A percentile compares a stretch with the other conserved stretches of the same genome.
phyloP scores from a whole-genome alignment of 2,113 vertebrate species.

The Tretioscincus oriximinensis region DNA sequence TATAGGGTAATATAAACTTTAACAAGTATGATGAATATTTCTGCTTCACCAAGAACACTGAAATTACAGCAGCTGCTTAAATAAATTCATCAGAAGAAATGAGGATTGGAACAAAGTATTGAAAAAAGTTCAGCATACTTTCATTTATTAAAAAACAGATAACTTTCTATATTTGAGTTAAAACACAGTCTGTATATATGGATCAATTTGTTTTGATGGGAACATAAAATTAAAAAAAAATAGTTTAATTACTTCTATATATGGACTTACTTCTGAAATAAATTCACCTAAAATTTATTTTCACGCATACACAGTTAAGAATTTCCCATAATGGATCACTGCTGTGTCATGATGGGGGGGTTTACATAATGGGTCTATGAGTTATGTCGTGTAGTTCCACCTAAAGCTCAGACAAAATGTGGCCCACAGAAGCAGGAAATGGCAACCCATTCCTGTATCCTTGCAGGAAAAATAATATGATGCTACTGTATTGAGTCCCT shows the following conservation, averaged over 20 bases:
- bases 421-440: too few species aligned
- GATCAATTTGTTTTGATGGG: too few species aligned
- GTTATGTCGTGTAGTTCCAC: too few species aligned
- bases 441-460: too few species aligned
- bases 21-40: constrained; percentile 67
- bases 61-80: constrained; percentile 53
- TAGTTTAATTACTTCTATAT: not conserved
- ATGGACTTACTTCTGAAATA: not conserved
- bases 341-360: too few species aligned
- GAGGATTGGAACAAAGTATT: constrained; percentile 32
- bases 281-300: not conserved
- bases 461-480: too few species aligned
- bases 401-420: too few species aligned
- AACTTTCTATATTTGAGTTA: constrained; percentile 16
- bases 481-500: too few species aligned
- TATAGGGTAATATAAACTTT: constrained; percentile 67
- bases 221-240: not conserved
- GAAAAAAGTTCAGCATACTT: constrained; percentile 25
- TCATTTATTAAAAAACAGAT: constrained; percentile 39
- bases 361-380: too few species aligned
- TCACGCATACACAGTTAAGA: not conserved
- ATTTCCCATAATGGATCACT: too few species aligned
- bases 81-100: constrained; percentile 49
- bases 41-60: constrained; percentile 52
- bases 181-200: not conserved